These are phyloP conservation scores for Cyprinodon variegatus DNA, from an alignment of 2,113 vertebrate species.

Conservation along the genomic window DNA sequence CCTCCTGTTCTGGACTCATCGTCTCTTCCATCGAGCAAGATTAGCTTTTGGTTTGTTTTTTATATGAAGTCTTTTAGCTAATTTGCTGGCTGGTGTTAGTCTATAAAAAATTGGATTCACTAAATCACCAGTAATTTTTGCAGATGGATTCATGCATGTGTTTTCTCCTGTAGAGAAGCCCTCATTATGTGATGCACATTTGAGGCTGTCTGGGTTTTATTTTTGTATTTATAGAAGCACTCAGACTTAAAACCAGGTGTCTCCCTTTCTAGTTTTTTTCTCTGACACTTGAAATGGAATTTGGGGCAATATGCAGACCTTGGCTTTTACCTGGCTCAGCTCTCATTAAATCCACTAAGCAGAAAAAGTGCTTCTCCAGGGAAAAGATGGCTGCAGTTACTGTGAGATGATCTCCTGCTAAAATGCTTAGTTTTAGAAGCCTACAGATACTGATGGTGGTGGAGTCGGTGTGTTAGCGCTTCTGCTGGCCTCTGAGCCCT, in stretches of 20 bases:
- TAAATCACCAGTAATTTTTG: no score
- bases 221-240: not conserved
- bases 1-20: no score
- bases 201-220: no score
- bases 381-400: constrained; percentile 26
- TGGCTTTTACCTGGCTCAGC: constrained; percentile 34
- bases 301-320: constrained; percentile 3
- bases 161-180: no score
- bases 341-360: constrained; percentile 48
- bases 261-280: not conserved
- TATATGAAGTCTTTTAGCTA: no score
- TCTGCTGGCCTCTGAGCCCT: constrained; percentile 20
- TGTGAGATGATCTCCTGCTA: constrained; percentile 38
- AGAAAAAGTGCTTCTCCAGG: constrained; percentile 36
- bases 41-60: no score
- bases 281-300: constrained; percentile 12
- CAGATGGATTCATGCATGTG: no score
- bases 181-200: no score
- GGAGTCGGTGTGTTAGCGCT: constrained; percentile 48
- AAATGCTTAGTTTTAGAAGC: constrained; percentile 52
- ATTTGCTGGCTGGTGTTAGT: no score
- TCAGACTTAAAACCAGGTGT: not conserved
- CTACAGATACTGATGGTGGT: constrained; percentile 49
- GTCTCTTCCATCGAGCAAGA: no score
- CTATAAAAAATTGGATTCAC: no score